Conservation (phyloP, 1,140 invertebrate species). For the Stenopsyche tienmushanensis region DNA sequence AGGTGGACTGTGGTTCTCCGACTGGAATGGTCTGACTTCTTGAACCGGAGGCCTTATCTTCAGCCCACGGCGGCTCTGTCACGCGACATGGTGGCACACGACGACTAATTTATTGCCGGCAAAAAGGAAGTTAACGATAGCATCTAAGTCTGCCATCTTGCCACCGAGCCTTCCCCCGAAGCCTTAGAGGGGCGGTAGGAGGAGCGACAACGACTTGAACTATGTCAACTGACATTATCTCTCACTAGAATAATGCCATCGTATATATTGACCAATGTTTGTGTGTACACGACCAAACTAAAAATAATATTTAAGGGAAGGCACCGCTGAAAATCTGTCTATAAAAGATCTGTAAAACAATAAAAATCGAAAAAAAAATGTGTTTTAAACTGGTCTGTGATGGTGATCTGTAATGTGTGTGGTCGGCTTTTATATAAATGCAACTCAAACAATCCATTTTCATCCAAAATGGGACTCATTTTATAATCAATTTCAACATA, state of each 20-base stretch:
- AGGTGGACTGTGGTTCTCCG: not conserved
- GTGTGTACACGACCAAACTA: not conserved
- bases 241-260: not conserved
- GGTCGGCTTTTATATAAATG: too few relatives aligned
- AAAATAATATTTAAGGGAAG: too few relatives aligned
- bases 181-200: not conserved
- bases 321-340: too few relatives aligned
- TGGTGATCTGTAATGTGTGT: too few relatives aligned
- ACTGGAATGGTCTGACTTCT: not conserved
- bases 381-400: too few relatives aligned
- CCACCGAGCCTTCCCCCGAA: not conserved
- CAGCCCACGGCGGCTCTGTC: conserved; percentile 27
- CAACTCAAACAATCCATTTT: too few relatives aligned
- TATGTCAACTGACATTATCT: conserved; percentile 6
- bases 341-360: too few relatives aligned
- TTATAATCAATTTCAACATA: too few relatives aligned
- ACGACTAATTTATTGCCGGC: conserved; percentile 40
- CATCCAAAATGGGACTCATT: too few relatives aligned
- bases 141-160: conserved; percentile 13
- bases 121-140: conserved; percentile 27
- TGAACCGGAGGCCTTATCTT: conserved; percentile 33
- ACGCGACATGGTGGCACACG: conserved; percentile 15
- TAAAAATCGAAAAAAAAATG: too few relatives aligned
- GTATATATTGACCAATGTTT: not conserved
- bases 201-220: not conserved